A percentile compares a stretch with the other conserved stretches of the same genome.
Conservation (phyloP, 2,797 vertebrate genomes). For the Balearica regulorum region DNA sequence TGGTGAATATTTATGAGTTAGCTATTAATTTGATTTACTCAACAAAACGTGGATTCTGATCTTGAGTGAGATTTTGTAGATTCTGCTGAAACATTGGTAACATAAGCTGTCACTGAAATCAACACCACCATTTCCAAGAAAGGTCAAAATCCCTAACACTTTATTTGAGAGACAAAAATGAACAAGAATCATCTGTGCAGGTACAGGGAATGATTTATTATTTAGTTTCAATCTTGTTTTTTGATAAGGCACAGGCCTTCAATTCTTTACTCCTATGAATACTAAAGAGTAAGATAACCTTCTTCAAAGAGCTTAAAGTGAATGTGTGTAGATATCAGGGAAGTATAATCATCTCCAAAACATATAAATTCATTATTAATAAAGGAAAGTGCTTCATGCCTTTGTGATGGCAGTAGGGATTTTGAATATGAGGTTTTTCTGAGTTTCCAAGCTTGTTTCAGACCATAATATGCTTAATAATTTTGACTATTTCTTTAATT, state of each 20-base stretch:
- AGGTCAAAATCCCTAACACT: not conserved
- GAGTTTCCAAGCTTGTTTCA: not conserved
- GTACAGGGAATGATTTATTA: not conserved
- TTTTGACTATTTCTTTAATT: conserved; percentile 1
- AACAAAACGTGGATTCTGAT: not conserved
- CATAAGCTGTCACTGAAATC: not conserved
- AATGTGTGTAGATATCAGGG: not conserved
- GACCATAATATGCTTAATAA: not conserved
- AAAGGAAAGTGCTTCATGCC: not conserved
- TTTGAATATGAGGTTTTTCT: not conserved
- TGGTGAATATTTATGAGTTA: not conserved
- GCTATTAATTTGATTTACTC: not conserved
- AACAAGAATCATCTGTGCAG: not conserved
- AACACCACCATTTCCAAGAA: not conserved
- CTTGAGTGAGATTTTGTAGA: not conserved
- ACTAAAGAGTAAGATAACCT: not conserved
- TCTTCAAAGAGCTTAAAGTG: not conserved
- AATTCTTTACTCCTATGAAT: not conserved
- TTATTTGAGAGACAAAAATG: not conserved
- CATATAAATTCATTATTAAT: not conserved
- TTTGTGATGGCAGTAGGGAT: not conserved
- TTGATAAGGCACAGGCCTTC: not conserved
- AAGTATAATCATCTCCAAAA: not conserved
- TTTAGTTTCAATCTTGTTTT: not conserved
- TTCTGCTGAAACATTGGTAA: not conserved